Conservation (phyloP, 2,113 vertebrate genomes). For the Rostratula benghalensis region DNA sequence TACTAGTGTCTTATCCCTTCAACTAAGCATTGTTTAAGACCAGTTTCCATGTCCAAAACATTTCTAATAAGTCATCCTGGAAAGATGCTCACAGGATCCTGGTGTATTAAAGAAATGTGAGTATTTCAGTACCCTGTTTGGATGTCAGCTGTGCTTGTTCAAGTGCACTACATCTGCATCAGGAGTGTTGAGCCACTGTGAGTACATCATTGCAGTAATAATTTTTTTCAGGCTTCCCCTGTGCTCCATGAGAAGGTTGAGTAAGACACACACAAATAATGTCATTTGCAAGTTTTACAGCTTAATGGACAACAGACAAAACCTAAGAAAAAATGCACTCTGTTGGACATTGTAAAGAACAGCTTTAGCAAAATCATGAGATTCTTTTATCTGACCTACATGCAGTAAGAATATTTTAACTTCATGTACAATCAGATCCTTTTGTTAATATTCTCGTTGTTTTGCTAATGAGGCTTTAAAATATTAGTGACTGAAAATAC, state of each 20-base stretch:
- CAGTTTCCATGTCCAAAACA: background rate
- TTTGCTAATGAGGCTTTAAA: constrained; percentile 71
- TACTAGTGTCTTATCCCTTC: background rate
- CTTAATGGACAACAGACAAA: background rate
- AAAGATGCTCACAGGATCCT: constrained; percentile 9
- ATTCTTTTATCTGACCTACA: constrained; percentile 29
- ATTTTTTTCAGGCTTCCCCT: background rate
- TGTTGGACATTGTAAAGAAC: background rate
- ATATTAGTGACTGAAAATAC: constrained; percentile 64
- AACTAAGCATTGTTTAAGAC: background rate
- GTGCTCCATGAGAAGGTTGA: background rate
- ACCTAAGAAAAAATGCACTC: background rate
- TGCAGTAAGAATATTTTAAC: constrained; percentile 8
- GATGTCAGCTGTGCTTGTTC: constrained; percentile 1
- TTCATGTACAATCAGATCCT: constrained; percentile 41
- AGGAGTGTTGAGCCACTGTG: background rate
- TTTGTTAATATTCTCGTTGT: constrained; percentile 54
- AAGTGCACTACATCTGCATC: background rate
- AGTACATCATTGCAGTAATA: background rate
- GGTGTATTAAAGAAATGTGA: background rate
- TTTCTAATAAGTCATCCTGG: background rate
- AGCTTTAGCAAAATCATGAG: constrained; percentile 31
- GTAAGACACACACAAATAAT: background rate
- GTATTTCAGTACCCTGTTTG: constrained; percentile 1
- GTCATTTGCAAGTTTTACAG: background rate